Percentiles rank a stretch among this genome's conserved stretches.
These are phyloP conservation scores for Intellagama lesueurii DNA, from an alignment of 2,797 vertebrate species.

Conservation along the genomic window DNA sequence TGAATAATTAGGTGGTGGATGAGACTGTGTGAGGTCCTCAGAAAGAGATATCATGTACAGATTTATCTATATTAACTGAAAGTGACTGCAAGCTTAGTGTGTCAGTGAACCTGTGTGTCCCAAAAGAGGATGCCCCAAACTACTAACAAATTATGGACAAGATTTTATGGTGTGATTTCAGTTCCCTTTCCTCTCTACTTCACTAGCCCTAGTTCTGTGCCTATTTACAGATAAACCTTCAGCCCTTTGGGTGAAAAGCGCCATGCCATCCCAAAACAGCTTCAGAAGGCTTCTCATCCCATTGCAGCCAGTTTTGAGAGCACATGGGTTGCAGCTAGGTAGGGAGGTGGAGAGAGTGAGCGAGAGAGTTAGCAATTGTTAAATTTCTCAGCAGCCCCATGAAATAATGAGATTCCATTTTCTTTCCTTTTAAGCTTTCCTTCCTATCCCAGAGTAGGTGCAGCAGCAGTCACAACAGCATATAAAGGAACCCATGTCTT, in stretches of 20 bases:
- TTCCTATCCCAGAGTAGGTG: not conserved
- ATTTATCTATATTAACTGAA: not conserved
- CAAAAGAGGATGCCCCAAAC: not conserved
- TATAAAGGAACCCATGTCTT: not conserved
- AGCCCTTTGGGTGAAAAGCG: not conserved
- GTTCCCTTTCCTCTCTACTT: not conserved
- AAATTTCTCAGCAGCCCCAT: not conserved
- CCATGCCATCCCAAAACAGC: not conserved
- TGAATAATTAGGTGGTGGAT: no score
- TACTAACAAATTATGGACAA: not conserved
- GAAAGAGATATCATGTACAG: not conserved
- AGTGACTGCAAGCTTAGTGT: not conserved
- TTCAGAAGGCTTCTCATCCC: not conserved
- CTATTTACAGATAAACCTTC: not conserved
- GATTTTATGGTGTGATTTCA: not conserved
- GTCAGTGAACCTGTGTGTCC: not conserved
- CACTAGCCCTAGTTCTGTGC: not conserved
- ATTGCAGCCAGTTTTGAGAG: not conserved
- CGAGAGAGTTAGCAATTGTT: not conserved
- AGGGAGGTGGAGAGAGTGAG: no score
- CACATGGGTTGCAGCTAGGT: not conserved
- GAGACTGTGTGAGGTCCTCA: not conserved
- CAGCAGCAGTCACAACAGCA: not conserved
- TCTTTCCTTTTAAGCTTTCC: not conserved
- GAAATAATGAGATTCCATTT: not conserved